Evolutionary conservation across 2,888 invertebrate genomes (phyloP).

Genomic region (Agonopterix heracliana): DNA sequence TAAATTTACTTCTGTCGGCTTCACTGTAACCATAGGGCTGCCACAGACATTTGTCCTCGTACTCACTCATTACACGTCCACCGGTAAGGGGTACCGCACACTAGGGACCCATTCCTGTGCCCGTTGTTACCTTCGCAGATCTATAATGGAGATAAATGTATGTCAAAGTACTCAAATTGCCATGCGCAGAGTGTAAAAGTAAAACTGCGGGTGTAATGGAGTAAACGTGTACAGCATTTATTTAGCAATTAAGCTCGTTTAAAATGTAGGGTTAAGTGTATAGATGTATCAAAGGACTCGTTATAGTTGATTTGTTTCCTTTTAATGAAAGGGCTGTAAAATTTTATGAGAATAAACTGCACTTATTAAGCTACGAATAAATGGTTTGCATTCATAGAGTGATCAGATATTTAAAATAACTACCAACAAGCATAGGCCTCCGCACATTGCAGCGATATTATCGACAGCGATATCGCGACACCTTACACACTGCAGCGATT

Average conservation of each 20-base stretch:
- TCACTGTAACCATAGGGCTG: neutral
- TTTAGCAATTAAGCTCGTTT: conserved; percentile 56
- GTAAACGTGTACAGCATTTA: conserved; percentile 67
- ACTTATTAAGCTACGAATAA: neutral
- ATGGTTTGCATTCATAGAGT: too few relatives aligned
- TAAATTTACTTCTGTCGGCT: too few relatives aligned
- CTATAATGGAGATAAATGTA: conserved; percentile 72
- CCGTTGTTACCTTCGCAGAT: conserved; percentile 39
- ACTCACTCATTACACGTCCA: conserved; percentile 21
- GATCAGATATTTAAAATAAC: too few relatives aligned
- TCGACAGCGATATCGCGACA: too few relatives aligned
- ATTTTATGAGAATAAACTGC: too few relatives aligned
- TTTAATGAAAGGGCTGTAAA: neutral
- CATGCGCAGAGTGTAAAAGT: conserved; percentile 43
- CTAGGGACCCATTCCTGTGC: conserved; percentile 42
- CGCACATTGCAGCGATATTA: too few relatives aligned
- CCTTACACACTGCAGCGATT: too few relatives aligned
- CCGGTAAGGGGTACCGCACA: conserved; percentile 33
- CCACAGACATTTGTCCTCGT: conserved; percentile 11
- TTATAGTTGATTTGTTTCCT: neutral
- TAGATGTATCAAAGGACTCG: neutral
- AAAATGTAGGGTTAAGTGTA: conserved; percentile 25
- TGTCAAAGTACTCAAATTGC: conserved; percentile 66
- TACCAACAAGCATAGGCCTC: too few relatives aligned
- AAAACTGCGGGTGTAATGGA: conserved; percentile 67